A percentile compares a stretch with the other conserved stretches of the same genome.
These are phyloP conservation scores for Pseudomugil tenellus DNA, from an alignment of 2,797 vertebrate species.

Conservation along the genomic window DNA sequence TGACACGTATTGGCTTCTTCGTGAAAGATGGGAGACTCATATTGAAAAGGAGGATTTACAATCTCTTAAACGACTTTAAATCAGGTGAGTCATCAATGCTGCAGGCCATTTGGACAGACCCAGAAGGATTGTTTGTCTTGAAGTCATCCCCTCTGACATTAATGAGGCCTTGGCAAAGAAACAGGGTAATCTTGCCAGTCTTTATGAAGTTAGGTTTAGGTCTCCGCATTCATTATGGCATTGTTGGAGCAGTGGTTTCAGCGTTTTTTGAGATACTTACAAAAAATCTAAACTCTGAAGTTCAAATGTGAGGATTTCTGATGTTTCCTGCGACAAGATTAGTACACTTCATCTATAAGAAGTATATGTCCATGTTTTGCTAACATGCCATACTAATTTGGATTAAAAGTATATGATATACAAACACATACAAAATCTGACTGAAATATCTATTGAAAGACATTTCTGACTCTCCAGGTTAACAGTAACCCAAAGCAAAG, in stretches of 20 bases:
- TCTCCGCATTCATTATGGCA: constrained; percentile 10
- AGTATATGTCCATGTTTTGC: not conserved
- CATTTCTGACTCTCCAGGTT: constrained; percentile 54
- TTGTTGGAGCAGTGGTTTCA: constrained; percentile 16
- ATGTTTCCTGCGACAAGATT: no score
- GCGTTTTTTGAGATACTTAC: constrained; percentile 10
- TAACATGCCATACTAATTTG: constrained; percentile 17
- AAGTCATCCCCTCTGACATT: constrained; percentile 66
- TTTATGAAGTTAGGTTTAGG: constrained; percentile 36
- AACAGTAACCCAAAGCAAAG: constrained; percentile 44
- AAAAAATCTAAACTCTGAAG: constrained; percentile 20
- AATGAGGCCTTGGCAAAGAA: constrained; percentile 44
- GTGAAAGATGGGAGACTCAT: constrained; percentile 31
- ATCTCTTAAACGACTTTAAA: constrained; percentile 51
- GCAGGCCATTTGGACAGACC: constrained; percentile 44
- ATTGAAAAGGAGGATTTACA: constrained; percentile 63
- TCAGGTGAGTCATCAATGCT: constrained; percentile 68
- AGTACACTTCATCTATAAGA: no score
- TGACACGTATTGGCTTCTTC: constrained; percentile 60
- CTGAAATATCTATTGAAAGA: constrained; percentile 30
- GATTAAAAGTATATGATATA: constrained; percentile 22
- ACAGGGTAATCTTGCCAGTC: constrained; percentile 10
- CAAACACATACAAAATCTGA: constrained; percentile 33
- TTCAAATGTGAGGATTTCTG: not conserved
- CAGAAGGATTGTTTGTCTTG: constrained; percentile 56